Percentiles rank a stretch among this genome's conserved stretches.
Conservation (phyloP, 2,888 invertebrate species). For the Lampropteryx suffumata region DNA sequence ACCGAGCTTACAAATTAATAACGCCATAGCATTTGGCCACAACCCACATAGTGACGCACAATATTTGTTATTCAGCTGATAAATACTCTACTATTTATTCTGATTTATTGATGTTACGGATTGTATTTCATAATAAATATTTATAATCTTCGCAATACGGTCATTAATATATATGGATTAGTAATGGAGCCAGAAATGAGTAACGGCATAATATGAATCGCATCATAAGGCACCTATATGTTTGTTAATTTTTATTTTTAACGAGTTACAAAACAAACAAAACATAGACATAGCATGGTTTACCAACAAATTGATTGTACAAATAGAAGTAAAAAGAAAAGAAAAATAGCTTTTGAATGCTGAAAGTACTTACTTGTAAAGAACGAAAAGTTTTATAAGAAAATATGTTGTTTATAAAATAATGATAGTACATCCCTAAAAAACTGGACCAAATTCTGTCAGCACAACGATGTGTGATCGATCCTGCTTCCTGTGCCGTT, state of each 20-base stretch:
- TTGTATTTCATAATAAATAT: constrained; percentile 29
- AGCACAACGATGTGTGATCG: constrained; percentile 7
- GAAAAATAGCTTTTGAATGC: too few relatives aligned
- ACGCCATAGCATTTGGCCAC: constrained; percentile 13
- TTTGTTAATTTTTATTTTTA: too few relatives aligned
- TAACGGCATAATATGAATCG: background rate
- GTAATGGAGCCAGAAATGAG: background rate
- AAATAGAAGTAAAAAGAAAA: too few relatives aligned
- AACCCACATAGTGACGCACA: constrained; percentile 24
- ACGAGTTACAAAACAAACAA: too few relatives aligned
- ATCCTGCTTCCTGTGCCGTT: constrained; percentile 33
- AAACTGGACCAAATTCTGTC: background rate
- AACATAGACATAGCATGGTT: too few relatives aligned
- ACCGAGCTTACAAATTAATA: constrained; percentile 17
- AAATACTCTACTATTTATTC: constrained; percentile 24
- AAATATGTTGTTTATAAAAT: too few relatives aligned
- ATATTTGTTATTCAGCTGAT: constrained; percentile 31
- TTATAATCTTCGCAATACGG: constrained; percentile 12
- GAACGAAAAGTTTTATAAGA: too few relatives aligned
- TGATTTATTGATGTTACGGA: constrained; percentile 17
- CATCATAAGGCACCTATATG: too few relatives aligned
- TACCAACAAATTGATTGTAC: too few relatives aligned
- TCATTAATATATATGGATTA: constrained; percentile 12
- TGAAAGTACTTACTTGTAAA: too few relatives aligned
- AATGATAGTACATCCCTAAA: constrained; percentile 1